Evolutionary conservation across 2,888 invertebrate genomes (phyloP), one percentile per base, ranked within the genome.

Genomic region (Augiades crinisus): DNA sequence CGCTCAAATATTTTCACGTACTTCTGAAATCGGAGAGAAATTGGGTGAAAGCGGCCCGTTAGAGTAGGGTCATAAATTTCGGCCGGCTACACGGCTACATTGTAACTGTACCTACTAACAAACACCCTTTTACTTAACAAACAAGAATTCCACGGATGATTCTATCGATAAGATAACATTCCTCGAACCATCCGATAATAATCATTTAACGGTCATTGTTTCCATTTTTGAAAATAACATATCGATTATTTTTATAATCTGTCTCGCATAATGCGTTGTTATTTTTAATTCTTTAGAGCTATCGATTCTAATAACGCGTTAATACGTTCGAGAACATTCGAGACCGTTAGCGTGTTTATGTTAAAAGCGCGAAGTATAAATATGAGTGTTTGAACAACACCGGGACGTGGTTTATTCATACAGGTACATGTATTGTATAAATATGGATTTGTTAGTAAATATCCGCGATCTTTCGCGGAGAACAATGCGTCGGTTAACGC

Each of bases 371-470:
- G 53, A 54, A 60, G 59, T 61, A 63, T 68, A 63, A 66, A 71
- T 64, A 65, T 59, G 44, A 51, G 49, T 70, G 68, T 68, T 70
- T 69, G 63, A 64, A 67, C 66, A 67, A 62, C 58, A 61, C 40
- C 24, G 41, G 27, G 31, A 16, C 59, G 60, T 44, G 58, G 59
- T 59, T 63, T 64, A 63, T 63, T 59, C 58, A 66, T 57, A 54
- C 54, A 56, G 34, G 43, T 37, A 60, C 63, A 62, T 24, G 50
- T 64, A 61, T 61, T 65, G 63, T 63, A 68, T 70, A 75, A 75
- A 75, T 71, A 72, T 50, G 47, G 45, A 47, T 56, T 47, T 75
- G 73, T 80, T 80, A 67, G 75, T 80, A 84, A 84, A 83, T 81
- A 82, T 61, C 61, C 7, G 62, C 64, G 65, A 65, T 78, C 71